Evolutionary conservation across 2,888 invertebrate genomes (phyloP).

Genomic region (Cataglyphis livida): DNA sequence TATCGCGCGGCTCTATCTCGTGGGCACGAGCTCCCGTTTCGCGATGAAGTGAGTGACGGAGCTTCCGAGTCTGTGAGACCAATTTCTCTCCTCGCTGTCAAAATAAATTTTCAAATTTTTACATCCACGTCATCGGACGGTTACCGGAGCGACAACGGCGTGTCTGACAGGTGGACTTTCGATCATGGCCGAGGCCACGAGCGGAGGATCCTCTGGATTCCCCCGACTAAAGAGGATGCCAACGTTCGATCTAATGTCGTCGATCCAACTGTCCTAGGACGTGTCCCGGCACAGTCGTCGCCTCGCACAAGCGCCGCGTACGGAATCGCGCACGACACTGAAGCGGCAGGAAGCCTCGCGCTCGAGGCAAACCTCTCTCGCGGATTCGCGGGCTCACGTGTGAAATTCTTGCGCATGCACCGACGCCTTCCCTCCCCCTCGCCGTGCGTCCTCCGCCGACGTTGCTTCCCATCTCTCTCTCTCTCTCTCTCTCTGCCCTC

Average conservation of each 20-base stretch:
- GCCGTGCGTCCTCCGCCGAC: conserved; percentile 11
- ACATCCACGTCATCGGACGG: conserved; percentile 47
- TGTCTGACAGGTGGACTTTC: background rate
- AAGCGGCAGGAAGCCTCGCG: conserved; percentile 79
- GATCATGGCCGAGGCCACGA: background rate
- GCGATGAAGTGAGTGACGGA: conserved; percentile 40
- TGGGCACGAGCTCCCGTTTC: conserved; percentile 41
- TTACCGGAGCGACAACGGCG: background rate
- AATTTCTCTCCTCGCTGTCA: conserved; percentile 47
- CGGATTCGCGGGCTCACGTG: conserved; percentile 84
- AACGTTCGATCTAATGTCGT: conserved; percentile 14
- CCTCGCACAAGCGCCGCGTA: conserved; percentile 76
- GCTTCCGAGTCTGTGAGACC: conserved; percentile 61
- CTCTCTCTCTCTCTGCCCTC: conserved; percentile 27
- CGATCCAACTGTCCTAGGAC: conserved; percentile 30
- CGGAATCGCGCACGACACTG: conserved; percentile 84
- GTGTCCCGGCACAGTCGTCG: conserved; percentile 57
- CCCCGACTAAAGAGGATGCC: background rate
- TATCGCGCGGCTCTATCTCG: conserved; percentile 48
- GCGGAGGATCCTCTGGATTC: background rate
- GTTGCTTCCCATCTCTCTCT: conserved; percentile 38
- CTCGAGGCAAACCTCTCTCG: conserved; percentile 76
- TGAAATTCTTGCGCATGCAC: conserved; percentile 83
- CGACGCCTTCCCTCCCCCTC: conserved; percentile 74
- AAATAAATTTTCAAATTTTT: conserved; percentile 65